Evolutionary conservation across 64 coral and sea anemone genomes (phyloP), one percentile per base, ranked within the genome.

Genomic region (Porites australiensis): DNA sequence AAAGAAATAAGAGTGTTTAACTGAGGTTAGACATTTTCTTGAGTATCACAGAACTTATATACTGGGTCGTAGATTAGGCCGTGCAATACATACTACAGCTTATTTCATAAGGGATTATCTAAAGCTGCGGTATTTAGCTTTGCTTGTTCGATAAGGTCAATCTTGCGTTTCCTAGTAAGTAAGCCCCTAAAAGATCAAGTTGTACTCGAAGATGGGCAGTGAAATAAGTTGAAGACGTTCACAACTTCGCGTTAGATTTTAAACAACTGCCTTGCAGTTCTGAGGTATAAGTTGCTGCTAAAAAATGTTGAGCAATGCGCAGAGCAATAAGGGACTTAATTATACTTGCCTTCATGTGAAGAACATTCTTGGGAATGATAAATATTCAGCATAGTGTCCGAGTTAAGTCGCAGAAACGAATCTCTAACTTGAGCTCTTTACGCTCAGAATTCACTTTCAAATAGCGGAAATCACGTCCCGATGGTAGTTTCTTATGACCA

Each of bases 281-380:
- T 57, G 7, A 57, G 12, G 54, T 57, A 57, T 9, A 57, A 7
- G 54, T 12, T 57, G 54, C 54, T 57, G 54, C 12, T 12, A 57
- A 57, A 9, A 57, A 57, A 6, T 7, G 54, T 7, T 57, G 12
- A 57, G 7, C 54, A 57, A 57, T 57, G 54, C 7, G 12, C 54
- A 57, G 12, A 57, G 12, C 54, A 57, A 57, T 12, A 9, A 57
- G 54, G 54, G 54, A 12, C 12, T 57, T 57, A 57, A 57, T 3
- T 57, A 50, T 52, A 84, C 81, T 84, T 84, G 81, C 81, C 81
- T 68, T 69, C 15, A 50, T 47, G 15, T 50, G 81, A 18, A 49
- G 46, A 52, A 53, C 49, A 10, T 5, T 84, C 81, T 64, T 69
- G 9, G 46, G 14, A 37, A 13, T 44, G 46, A 14, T 51, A 61